Evolutionary conservation across 1,140 invertebrate species (phyloP).

Genomic region (Planococcus citri): DNA sequence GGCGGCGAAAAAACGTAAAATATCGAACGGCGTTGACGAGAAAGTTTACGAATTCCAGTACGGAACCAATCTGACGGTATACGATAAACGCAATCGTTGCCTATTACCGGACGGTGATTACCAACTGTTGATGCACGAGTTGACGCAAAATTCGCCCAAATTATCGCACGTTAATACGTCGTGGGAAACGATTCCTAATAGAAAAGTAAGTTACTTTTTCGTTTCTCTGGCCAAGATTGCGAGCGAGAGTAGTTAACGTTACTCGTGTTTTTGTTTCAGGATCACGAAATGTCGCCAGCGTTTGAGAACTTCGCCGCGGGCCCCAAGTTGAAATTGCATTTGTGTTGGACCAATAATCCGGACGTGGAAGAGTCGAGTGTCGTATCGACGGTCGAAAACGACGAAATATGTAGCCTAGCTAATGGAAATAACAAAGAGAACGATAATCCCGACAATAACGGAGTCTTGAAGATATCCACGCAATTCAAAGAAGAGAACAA

Average conservation of each 20-base stretch:
- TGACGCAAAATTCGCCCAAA: conserved; percentile 16
- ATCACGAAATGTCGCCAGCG: conserved; percentile 12
- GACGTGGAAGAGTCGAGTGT: conserved; percentile 37
- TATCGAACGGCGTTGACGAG: conserved; percentile 34
- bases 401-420: conserved; percentile 30
- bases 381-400: background rate
- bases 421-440: conserved; percentile 42
- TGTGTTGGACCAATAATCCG: conserved; percentile 66
- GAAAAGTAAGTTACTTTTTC: background rate
- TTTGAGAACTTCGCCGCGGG: conserved; percentile 35
- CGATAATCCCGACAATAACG: conserved; percentile 32
- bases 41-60: conserved; percentile 51
- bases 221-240: conserved; percentile 35
- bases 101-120: conserved; percentile 78
- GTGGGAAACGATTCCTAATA: conserved; percentile 9
- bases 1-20: conserved; percentile 45
- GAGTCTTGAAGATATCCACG: background rate
- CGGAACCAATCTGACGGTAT: conserved; percentile 75
- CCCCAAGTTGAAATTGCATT: conserved; percentile 68
- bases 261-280: background rate
- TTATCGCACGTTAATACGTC: background rate
- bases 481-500: background rate
- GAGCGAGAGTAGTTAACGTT: conserved; percentile 34
- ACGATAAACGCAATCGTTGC: conserved; percentile 79
- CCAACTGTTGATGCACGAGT: conserved; percentile 52